phyloP scores from a whole-genome alignment of 2,888 invertebrate genomes.

The Sinohyriopsis cumingii region DNA sequence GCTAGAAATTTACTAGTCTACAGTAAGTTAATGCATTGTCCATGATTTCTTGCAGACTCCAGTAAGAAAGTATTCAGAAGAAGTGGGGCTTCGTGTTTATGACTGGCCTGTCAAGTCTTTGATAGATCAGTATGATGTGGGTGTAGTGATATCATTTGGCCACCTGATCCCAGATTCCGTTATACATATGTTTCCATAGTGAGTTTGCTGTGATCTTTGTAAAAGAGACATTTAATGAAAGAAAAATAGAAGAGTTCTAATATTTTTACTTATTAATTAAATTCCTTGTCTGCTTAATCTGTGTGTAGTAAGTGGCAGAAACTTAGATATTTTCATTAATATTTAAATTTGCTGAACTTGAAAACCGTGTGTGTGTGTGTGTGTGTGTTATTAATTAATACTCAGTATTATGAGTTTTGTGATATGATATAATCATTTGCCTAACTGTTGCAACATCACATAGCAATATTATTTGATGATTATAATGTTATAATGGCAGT shows the following conservation, averaged over 20 bases:
- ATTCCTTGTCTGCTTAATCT: too few species aligned
- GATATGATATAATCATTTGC: too few species aligned
- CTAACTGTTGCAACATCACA: too few species aligned
- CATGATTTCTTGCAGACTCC: constrained; percentile 57
- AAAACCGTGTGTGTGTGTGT: too few species aligned
- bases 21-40: background rate
- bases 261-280: too few species aligned
- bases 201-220: constrained; percentile 23
- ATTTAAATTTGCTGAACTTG: too few species aligned
- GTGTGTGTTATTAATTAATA: too few species aligned
- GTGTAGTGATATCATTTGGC: constrained; percentile 94
- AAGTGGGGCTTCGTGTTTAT: constrained; percentile 77
- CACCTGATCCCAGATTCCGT: constrained; percentile 86
- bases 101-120: constrained; percentile 76
- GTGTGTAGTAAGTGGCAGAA: too few species aligned
- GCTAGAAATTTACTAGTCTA: constrained; percentile 72
- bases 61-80: constrained; percentile 81
- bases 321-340: too few species aligned
- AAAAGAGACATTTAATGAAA: background rate
- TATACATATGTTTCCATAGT: constrained; percentile 87
- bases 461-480: too few species aligned
- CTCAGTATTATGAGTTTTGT: too few species aligned
- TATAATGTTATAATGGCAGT: too few species aligned
- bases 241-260: background rate
- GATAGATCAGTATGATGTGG: constrained; percentile 81